Evolutionary conservation across 2,797 vertebrate species (phyloP).

Genomic region (Pseudocheirus occidentalis): DNA sequence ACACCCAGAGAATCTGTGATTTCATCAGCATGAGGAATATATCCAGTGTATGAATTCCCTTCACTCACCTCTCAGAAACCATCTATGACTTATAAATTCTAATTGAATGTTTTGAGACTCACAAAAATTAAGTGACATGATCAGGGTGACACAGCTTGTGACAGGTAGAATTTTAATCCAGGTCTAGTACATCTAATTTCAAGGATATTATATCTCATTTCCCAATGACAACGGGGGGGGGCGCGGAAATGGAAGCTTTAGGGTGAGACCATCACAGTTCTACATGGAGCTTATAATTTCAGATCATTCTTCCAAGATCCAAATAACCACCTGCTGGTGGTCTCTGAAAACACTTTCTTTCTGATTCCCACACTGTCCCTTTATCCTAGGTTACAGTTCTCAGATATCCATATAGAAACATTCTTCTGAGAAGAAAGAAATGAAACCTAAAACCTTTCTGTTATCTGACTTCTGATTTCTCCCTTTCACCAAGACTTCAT

Average conservation of each 20-base stretch:
- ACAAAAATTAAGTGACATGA: neutral
- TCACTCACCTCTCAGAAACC: neutral
- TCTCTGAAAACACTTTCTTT: neutral
- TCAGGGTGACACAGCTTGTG: neutral
- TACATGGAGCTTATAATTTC: neutral
- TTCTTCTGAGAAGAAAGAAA: no score
- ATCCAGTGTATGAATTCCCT: neutral
- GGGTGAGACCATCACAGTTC: neutral
- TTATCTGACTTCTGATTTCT: neutral
- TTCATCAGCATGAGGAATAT: neutral
- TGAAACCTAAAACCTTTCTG: no score
- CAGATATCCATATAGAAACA: neutral
- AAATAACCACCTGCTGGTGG: neutral
- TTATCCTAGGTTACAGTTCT: neutral
- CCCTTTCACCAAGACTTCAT: neutral
- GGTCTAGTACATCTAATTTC: neutral
- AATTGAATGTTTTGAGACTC: neutral
- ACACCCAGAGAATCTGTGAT: neutral
- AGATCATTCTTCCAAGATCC: neutral
- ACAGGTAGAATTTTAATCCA: neutral
- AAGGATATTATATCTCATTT: neutral
- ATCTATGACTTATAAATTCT: neutral
- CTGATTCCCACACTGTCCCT: neutral
- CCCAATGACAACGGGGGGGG: neutral
- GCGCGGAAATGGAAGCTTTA: neutral